phyloP scores from a whole-genome alignment of 2,797 vertebrate species.

The Epinephelus coioides region DNA sequence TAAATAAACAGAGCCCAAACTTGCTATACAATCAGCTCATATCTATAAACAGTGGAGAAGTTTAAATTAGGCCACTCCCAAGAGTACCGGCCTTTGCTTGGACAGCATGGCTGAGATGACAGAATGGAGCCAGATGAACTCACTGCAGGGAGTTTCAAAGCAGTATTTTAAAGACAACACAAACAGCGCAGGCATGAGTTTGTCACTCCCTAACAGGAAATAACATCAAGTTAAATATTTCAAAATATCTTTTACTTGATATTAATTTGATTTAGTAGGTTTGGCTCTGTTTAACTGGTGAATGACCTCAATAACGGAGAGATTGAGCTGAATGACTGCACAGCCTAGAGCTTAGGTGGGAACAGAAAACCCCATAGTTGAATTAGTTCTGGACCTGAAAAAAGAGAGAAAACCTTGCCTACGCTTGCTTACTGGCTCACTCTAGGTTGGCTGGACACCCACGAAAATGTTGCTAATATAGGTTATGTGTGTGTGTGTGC shows the following conservation, averaged over 20 bases:
- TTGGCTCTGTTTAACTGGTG: background rate
- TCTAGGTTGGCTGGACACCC: constrained; percentile 66
- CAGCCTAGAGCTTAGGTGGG: background rate
- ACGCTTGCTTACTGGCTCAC: constrained; percentile 50
- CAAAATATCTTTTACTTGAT: background rate
- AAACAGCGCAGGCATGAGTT: constrained; percentile 41
- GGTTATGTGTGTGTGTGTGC: constrained; percentile 68
- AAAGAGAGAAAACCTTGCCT: constrained; percentile 29
- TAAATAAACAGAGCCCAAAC: constrained; percentile 79
- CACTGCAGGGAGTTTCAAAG: constrained; percentile 60
- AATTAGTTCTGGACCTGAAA: constrained; percentile 10
- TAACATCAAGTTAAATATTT: background rate
- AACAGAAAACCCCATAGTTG: background rate
- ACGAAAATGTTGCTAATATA: constrained; percentile 71
- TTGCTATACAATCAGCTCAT: constrained; percentile 75
- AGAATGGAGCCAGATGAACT: constrained; percentile 77
- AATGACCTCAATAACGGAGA: background rate
- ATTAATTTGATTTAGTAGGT: constrained; percentile 3
- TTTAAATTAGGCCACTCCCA: constrained; percentile 73
- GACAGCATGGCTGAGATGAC: constrained; percentile 68
- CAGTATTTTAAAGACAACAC: constrained; percentile 49
- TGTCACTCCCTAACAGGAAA: background rate
- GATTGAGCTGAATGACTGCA: background rate
- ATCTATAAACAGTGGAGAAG: constrained; percentile 78
- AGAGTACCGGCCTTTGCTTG: constrained; percentile 57